Base-by-base conservation (phyloP, 2,888 invertebrate genomes). In the Drosophila histrio region DNA sequence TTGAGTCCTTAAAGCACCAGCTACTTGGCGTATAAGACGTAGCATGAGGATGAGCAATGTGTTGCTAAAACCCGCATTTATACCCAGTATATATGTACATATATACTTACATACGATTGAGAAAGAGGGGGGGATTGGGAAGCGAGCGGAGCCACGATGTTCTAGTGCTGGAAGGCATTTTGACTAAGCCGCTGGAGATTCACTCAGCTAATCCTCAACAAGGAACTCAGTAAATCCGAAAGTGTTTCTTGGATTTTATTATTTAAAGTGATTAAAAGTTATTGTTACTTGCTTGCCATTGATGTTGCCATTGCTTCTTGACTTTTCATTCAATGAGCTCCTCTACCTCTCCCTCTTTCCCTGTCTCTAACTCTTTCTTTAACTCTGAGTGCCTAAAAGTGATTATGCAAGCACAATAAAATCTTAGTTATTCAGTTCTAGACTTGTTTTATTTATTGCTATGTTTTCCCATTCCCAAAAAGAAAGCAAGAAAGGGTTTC, bases 231-330 rank as follows among this genome's bases (percentile, higher is more conserved):
- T 77, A 83, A 87, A 87, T 88, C 79, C 76, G 66, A 72, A 85
- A 88, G 77, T 83, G 81, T 85, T 85, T 83, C 75, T 77, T 78
- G 74, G 79, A 83, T 85, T 83, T 87, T 83, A 81, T 86, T 85
- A 81, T 87, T 84, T 82, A 76, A 86, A 86, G 83, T 85, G 79
- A 84, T 87, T 87, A 80, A 87, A 85, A 79, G 72, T 81, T 77
- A 77, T 81, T 77, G 71, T 79, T 76, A 46, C 56, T 47, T 61
- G 56, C 44, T 43, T 43, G 50, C 50, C 58, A 59, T 67, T 77
- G 67, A 63, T 59, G 77, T 68, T 69, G 58, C 57, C 46, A 26
- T 72, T 75, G 64, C 70, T 59, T 70, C 64, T 76, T 63, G 72
- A 72, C 77, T 73, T 61, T 50, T 57, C 60, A 76, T 73, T 73